Evolutionary conservation across 2,888 invertebrate genomes (phyloP).

Genomic region (Phaedon cochleariae): DNA sequence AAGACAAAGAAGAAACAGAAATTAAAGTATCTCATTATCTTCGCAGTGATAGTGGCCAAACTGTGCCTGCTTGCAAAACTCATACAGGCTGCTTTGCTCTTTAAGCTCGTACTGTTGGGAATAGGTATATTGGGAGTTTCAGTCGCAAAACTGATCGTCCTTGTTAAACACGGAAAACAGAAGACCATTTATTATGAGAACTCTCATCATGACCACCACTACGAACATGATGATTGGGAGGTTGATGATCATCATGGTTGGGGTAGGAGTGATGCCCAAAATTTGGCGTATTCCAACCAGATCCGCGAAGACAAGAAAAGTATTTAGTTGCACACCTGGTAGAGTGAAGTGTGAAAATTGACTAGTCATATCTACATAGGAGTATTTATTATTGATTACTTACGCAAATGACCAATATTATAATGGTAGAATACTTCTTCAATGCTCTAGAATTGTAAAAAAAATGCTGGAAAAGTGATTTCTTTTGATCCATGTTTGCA

Average conservation of each 20-base stretch:
- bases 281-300: constrained; percentile 55
- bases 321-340: not conserved
- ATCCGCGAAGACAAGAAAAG: constrained; percentile 39
- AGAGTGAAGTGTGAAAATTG: not conserved
- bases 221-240: constrained; percentile 66
- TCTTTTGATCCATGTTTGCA: no score
- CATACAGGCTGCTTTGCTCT: constrained; percentile 75
- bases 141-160: constrained; percentile 76
- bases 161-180: constrained; percentile 72
- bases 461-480: no score
- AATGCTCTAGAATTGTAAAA: no score
- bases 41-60: constrained; percentile 76
- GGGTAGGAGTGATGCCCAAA: constrained; percentile 52
- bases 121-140: constrained; percentile 74
- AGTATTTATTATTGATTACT: no score
- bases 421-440: no score
- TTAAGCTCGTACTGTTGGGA: constrained; percentile 81
- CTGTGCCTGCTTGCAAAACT: constrained; percentile 75
- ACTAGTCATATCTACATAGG: constrained; percentile 8
- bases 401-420: no score
- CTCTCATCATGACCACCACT: constrained; percentile 85
- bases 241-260: constrained; percentile 42
- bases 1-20: constrained; percentile 73
- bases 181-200: constrained; percentile 86
- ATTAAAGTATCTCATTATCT: constrained; percentile 73